A percentile compares a stretch with the other conserved stretches of the same genome.
These are phyloP conservation scores for Wasmannia auropunctata DNA, from an alignment of 1,140 invertebrate genomes.

Conservation along the genomic window DNA sequence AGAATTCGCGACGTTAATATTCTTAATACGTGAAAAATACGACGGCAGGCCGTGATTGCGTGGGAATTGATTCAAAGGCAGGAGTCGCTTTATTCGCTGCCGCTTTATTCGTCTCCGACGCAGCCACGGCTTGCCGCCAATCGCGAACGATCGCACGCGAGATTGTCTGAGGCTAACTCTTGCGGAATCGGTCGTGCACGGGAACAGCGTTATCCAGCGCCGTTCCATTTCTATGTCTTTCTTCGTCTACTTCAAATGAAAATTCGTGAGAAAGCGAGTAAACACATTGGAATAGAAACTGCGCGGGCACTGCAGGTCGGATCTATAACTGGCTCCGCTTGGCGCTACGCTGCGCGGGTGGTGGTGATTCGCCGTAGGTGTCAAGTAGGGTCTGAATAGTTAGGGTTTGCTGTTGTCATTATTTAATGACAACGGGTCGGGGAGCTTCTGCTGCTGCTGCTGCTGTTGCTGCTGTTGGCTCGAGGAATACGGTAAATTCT, in stretches of 20 bases:
- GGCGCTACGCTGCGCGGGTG: conserved; percentile 61
- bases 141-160: conserved; percentile 47
- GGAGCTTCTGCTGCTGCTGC: conserved; percentile 78
- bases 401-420: conserved; percentile 84
- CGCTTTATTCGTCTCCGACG: not conserved
- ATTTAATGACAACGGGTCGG: conserved; percentile 85
- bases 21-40: conserved; percentile 54
- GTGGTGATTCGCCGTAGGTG: conserved; percentile 69
- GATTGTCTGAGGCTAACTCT: conserved; percentile 69
- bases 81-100: not conserved
- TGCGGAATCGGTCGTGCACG: conserved; percentile 9
- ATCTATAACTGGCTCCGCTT: conserved; percentile 70
- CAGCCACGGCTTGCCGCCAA: conserved; percentile 25
- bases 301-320: conserved; percentile 77
- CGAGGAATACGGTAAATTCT: conserved; percentile 82
- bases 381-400: conserved; percentile 84
- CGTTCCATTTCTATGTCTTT: not conserved
- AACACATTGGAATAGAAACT: conserved; percentile 82
- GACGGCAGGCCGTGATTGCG: not conserved
- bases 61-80: conserved; percentile 37
- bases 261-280: conserved; percentile 82
- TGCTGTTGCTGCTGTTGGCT: conserved; percentile 84
- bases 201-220: conserved; percentile 17
- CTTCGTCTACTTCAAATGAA: conserved; percentile 80
- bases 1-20: conserved; percentile 35